These are phyloP conservation scores for Conger conger DNA, from an alignment of 2,113 vertebrate genomes.

Conservation along the genomic window DNA sequence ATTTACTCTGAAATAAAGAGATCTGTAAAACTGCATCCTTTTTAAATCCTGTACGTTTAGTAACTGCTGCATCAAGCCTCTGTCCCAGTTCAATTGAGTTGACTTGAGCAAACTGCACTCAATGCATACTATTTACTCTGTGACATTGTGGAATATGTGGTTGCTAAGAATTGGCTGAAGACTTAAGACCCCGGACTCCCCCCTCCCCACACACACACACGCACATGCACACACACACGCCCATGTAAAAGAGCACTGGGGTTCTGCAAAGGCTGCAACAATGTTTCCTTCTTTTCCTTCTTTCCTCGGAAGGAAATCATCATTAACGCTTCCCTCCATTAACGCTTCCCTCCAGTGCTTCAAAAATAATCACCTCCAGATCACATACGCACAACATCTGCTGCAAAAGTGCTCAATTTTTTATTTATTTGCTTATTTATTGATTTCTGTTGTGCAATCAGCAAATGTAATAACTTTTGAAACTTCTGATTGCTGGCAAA, in stretches of 20 bases:
- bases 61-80: too few species aligned
- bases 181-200: too few species aligned
- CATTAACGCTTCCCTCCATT: neutral
- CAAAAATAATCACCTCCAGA: neutral
- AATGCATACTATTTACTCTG: too few species aligned
- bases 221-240: too few species aligned
- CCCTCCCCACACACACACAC: too few species aligned
- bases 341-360: neutral
- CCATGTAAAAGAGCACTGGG: constrained; percentile 42
- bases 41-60: too few species aligned
- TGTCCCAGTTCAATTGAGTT: too few species aligned
- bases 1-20: too few species aligned
- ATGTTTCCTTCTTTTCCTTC: neutral
- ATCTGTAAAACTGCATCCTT: too few species aligned
- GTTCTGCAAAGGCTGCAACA: neutral
- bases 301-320: neutral
- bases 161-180: too few species aligned
- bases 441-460: neutral
- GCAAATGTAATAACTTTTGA: constrained; percentile 1
- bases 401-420: neutral
- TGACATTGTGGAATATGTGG: too few species aligned
- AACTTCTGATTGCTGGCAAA: neutral
- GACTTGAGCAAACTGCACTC: too few species aligned
- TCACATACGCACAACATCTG: neutral
- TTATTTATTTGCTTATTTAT: neutral